Percentiles rank a stretch among this genome's conserved stretches.
phyloP scores from a whole-genome alignment of 2,888 invertebrate species.

The Caenorhabditis afra region DNA sequence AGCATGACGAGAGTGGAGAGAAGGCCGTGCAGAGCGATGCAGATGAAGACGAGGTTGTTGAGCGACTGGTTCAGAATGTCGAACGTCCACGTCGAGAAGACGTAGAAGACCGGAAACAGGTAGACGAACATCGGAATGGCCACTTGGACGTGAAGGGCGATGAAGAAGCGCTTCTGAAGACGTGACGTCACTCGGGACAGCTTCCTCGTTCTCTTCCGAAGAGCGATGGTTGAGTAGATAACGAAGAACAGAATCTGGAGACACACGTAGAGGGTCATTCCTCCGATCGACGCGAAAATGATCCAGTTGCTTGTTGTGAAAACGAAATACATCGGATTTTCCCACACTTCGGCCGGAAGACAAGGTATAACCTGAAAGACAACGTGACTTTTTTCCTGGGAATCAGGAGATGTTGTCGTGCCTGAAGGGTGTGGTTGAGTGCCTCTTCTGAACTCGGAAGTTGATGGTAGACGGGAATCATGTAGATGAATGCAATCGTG shows the following conservation, averaged over 20 bases:
- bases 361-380: conserved; percentile 21
- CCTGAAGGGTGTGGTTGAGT: conserved; percentile 12
- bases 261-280: conserved; percentile 17
- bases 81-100: conserved; percentile 33
- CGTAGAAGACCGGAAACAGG: conserved; percentile 34
- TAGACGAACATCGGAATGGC: conserved; percentile 37
- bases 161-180: conserved; percentile 27
- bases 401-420: not conserved
- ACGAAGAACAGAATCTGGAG: conserved; percentile 11
- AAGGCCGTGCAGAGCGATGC: conserved; percentile 33
- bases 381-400: not conserved
- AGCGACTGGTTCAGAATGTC: conserved; percentile 24
- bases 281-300: conserved; percentile 14
- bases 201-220: conserved; percentile 26
- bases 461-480: conserved; percentile 30
- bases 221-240: conserved; percentile 27
- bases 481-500: conserved; percentile 8
- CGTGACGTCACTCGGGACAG: conserved; percentile 32
- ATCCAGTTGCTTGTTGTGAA: conserved; percentile 15
- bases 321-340: conserved; percentile 12
- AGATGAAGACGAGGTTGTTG: conserved; percentile 45
- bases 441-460: conserved; percentile 15
- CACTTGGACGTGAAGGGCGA: conserved; percentile 34
- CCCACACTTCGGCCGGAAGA: conserved; percentile 9
- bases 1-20: conserved; percentile 37